Base-by-base conservation (phyloP, 1,140 invertebrate genomes). In the Aradophagus sp. region DNA sequence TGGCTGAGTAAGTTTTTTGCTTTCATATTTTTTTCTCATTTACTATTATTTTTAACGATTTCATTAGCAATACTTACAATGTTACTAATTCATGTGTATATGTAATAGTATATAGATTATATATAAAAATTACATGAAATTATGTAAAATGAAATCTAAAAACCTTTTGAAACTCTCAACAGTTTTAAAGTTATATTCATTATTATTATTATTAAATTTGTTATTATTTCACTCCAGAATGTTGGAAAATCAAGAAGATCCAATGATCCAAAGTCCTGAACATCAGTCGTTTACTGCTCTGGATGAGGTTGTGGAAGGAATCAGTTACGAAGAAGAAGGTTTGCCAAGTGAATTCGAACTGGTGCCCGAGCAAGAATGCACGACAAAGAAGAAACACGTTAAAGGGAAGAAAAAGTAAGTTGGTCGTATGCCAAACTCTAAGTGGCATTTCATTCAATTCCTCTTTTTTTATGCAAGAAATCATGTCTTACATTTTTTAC, bases 341-440 rank as follows among this genome's bases (percentile, higher is more conserved):
- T 53, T 76, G n/a, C 41, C 73, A 76, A 27, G 47, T 76, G 35
- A 63, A 48, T 26, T 76, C 19, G 15, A 73, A 23, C 39, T 61
- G 5, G n/a, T 27, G 11, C 10, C 31, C 8, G 59, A 17, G 20
- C 61, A 72, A 35, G 69, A 80, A 14, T 14, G 14, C 1, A 58
- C 66, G 14, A 0, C 38, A 2, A 74, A 70, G 39, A 83, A 77
- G 19, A 82, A 78, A 69, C 73, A 71, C 17, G 14, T 34, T 1
- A 82, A 84, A 50, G 74, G 69, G 19, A 83, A 81, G 55, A 83
- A 84, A 45, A 84, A 82, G 82, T 84, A 77, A 77, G 2, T 23
- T 23, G 20, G n/a, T n/a, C n/a, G n/a, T n/a, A n/a, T n/a, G n/a
- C n/a, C n/a, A n/a, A n/a, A n/a, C n/a, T n/a, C n/a, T 8, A 4